Base-by-base conservation (phyloP, 2,113 vertebrate species). In the Myotis lucifugus region DNA sequence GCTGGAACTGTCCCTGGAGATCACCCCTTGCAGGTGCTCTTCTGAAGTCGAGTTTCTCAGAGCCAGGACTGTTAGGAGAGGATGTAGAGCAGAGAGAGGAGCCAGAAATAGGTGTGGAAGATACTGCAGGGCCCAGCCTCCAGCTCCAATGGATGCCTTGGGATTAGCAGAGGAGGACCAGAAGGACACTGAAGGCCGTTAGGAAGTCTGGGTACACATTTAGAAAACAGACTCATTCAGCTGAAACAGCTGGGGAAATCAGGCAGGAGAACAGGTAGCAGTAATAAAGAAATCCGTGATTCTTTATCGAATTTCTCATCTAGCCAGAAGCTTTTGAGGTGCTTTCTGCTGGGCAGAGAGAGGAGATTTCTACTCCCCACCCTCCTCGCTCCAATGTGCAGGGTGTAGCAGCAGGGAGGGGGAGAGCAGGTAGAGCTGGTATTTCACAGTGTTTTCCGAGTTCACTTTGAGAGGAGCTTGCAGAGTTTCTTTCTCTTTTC, bases 381-480 rank as follows among this genome's bases (percentile, higher is more conserved):
- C 3, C 19, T 42, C 27, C 27, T 15, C 2, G 10, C 11, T 21
- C 7, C 34, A 73, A 66, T 1, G 0, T 32, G 42, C 10, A 5
- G 46, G 21, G 4, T 61, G 0, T 37, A 8, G n/a, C 37, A 90
- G 21, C 6, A 27, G 1, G 17, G 25, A 72, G 25, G 14, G 37
- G 79, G 2, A 0, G 2, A 46, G 4, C 4, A 56, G n/a, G 19
- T 3, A 37, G 83, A 79, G 14, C 21, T 70, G 29, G 21, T 37
- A 72, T 73, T 52, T 83, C 37, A 50, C 25, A 46, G 25, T 85
- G 15, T 59, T 50, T 85, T 52, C 40, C 13, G 52, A 67, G 21
- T 96, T 91, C 61, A 32, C 46, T 76, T 92, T 69, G 52, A 73
- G 19, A 86, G 61, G 85, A 92, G 2, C 8, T 34, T 34, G 72